Evolutionary conservation across 2,888 invertebrate species (phyloP), one percentile per base, ranked within the genome.

Genomic region (Drosophila anceps): DNA sequence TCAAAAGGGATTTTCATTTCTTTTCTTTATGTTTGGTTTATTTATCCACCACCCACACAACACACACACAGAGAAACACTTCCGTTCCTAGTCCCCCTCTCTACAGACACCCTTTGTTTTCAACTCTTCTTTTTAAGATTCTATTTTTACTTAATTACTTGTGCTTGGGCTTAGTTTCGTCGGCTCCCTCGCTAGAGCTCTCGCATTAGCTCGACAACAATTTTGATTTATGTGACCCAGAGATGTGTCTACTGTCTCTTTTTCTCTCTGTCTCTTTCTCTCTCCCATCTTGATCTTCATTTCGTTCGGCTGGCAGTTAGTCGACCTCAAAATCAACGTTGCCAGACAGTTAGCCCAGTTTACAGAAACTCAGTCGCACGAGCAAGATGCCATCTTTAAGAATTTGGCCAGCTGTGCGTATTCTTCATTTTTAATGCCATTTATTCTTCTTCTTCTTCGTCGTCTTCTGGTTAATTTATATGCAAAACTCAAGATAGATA

Each of bases 81-180:
- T 89, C 84, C 84, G 84, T 44, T 69, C 31, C 48, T n/a, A 15
- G 29, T 54, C 55, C 58, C 9, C 35, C 13, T 3, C 24, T 4
- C 18, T 33, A 15, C 54, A 37, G 43, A 27, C 55, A 51, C 35
- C 15, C 51, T 15, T 39, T 48, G 13, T 64, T 60, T 48, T 13
- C 54, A 69, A 57, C 68, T 70, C 63, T 83, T 70, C 63, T 74
- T 58, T 46, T 67, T 51, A 18, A 50, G 10, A 55, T 61, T 61
- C 84, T 84, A 84, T 84, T 84, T 84, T 77, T 75, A 82, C 71
- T 79, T 84, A 87, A 89, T 84, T 87, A 86, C 87, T 84, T 60
- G 71, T n/a, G 35, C 66, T 29, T 43, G 64, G 70, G 68, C 67
- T 86, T 81, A 76, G 41, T 57, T 54, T 27, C 54, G 7, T 39